Evolutionary conservation across 2,888 invertebrate genomes (phyloP).

Genomic region (Merodon equestris): DNA sequence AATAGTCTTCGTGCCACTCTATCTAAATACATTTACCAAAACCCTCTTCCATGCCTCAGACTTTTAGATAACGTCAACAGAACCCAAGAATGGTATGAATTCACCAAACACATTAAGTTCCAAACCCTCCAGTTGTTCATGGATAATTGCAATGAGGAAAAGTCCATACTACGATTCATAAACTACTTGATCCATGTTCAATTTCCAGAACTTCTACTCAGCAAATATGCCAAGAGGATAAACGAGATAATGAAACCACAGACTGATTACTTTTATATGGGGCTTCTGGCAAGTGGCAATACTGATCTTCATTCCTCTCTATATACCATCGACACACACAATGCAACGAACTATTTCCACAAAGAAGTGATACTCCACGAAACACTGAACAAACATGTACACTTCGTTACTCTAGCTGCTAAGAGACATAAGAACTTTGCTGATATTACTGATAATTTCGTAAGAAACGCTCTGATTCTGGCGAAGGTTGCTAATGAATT

Average conservation of each 20-base stretch:
- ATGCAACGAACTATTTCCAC: conserved; percentile 68
- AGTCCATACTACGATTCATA: conserved; percentile 31
- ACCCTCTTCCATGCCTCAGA: conserved; percentile 34
- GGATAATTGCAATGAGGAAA: conserved; percentile 20
- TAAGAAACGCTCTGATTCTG: conserved; percentile 74
- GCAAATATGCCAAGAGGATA: conserved; percentile 15
- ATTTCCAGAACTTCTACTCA: conserved; percentile 8
- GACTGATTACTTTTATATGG: conserved; percentile 70
- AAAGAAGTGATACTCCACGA: conserved; percentile 72
- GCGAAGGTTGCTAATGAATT: conserved; percentile 75
- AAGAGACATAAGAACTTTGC: conserved; percentile 71
- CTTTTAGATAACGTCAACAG: conserved; percentile 20
- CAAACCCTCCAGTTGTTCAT: conserved; percentile 34
- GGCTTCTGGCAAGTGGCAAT: conserved; percentile 61
- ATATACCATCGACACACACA: conserved; percentile 32
- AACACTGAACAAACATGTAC: conserved; percentile 70
- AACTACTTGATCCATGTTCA: conserved; percentile 48
- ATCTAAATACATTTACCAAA: conserved; percentile 28
- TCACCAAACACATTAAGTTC: conserved; percentile 15
- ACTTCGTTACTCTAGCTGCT: conserved; percentile 73
- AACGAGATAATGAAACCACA: conserved; percentile 13
- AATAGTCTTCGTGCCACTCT: background rate
- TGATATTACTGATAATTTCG: conserved; percentile 70
- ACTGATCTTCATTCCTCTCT: conserved; percentile 23
- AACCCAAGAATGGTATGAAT: conserved; percentile 3